Evolutionary conservation across 2,113 vertebrate genomes (phyloP).

Genomic region (Chaetorhynchus papuensis): DNA sequence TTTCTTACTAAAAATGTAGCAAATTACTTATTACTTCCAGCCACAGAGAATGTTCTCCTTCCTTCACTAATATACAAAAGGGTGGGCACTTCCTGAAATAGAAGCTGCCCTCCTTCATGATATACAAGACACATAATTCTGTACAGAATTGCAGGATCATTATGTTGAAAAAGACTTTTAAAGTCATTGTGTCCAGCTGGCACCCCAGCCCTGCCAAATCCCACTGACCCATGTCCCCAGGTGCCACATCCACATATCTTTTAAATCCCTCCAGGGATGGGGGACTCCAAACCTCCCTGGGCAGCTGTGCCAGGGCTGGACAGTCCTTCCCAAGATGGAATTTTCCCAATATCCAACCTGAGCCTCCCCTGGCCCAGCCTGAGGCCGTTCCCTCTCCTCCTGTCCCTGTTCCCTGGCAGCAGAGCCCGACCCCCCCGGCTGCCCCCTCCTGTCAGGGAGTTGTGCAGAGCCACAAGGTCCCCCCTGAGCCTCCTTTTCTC

Average conservation of each 20-base stretch:
- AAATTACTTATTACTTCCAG: neutral
- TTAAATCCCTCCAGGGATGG: neutral
- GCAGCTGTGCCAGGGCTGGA: neutral
- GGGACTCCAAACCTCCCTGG: neutral
- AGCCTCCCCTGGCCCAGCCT: neutral
- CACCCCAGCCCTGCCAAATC: neutral
- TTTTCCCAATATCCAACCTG: rapidly evolving
- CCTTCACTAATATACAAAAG: neutral
- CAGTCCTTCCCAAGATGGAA: neutral
- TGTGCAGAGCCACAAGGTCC: neutral
- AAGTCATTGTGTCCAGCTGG: no score
- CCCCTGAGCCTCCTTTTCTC: neutral
- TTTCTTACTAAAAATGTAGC: neutral
- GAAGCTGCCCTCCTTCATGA: neutral
- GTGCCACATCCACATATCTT: neutral
- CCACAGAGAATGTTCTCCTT: neutral
- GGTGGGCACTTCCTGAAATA: neutral
- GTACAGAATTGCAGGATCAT: neutral
- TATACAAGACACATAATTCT: neutral
- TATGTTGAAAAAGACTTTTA: neutral
- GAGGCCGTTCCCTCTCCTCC: neutral
- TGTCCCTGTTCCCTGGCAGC: neutral
- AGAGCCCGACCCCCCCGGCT: neutral
- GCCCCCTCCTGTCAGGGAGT: neutral
- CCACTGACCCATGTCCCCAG: neutral